phyloP scores from a whole-genome alignment of 1,140 invertebrate species.

The Atopsyche davidsoni region DNA sequence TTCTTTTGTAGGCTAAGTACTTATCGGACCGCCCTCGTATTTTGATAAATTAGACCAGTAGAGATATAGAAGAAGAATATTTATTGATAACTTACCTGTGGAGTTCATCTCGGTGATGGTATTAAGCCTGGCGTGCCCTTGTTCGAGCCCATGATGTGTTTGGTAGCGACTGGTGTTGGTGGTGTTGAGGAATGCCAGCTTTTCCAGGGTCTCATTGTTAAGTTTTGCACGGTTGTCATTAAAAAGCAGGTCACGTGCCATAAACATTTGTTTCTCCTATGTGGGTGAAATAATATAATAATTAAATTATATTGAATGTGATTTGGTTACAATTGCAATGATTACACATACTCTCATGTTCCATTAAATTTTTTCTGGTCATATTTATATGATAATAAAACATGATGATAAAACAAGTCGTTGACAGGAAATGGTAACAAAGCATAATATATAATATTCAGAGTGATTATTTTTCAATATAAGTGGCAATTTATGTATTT shows the following conservation, averaged over 20 bases:
- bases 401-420: no score
- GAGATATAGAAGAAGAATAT: no score
- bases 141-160: conserved; percentile 8
- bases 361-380: no score
- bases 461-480: no score
- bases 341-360: no score
- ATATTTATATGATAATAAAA: no score
- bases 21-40: no score
- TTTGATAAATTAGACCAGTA: no score
- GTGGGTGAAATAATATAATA: background rate
- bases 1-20: no score
- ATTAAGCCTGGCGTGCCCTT: conserved; percentile 49
- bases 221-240: conserved; percentile 61
- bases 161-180: conserved; percentile 31
- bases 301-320: background rate
- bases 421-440: no score
- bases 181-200: conserved; percentile 69
- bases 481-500: no score
- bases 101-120: conserved; percentile 63
- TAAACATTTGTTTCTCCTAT: conserved; percentile 66
- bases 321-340: background rate
- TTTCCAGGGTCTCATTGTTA: conserved; percentile 73
- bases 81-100: conserved; percentile 49
- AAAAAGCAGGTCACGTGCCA: conserved; percentile 67
- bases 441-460: no score